Conservation (phyloP, 2,888 invertebrate genomes). For the Drosophila ezoana region DNA sequence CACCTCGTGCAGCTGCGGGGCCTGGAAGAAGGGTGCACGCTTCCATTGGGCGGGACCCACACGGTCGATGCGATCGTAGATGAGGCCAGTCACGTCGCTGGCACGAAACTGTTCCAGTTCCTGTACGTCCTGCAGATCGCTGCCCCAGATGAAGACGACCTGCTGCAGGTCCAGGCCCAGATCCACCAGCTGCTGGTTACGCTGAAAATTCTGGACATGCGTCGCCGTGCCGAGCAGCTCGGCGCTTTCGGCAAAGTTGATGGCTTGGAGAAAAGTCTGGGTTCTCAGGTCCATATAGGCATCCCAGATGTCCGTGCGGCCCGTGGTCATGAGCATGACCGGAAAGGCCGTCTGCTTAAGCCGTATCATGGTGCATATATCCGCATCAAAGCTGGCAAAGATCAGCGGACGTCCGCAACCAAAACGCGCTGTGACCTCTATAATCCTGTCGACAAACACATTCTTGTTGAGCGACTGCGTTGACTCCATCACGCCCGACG, state of each 20-base stretch:
- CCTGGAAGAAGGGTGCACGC: slow-evolving; percentile 71
- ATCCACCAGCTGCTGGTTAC: slow-evolving; percentile 87
- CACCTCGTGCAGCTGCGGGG: slow-evolving; percentile 65
- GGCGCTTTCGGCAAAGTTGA: slow-evolving; percentile 91
- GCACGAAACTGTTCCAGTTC: slow-evolving; percentile 93
- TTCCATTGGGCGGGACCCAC: slow-evolving; percentile 71
- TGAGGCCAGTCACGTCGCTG: slow-evolving; percentile 95
- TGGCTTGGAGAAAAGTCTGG: slow-evolving; percentile 91
- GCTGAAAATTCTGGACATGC: slow-evolving; percentile 94
- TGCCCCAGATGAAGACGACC: slow-evolving; percentile 98
- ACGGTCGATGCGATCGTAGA: slow-evolving; percentile 94
- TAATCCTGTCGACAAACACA: slow-evolving; percentile 92
- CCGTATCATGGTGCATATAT: slow-evolving; percentile 96
- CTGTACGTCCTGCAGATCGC: slow-evolving; percentile 93
- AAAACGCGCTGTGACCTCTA: slow-evolving; percentile 91
- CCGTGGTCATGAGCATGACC: slow-evolving; percentile 91
- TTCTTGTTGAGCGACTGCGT: slow-evolving; percentile 94
- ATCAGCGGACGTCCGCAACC: slow-evolving; percentile 93
- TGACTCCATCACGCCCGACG: slow-evolving; percentile 93
- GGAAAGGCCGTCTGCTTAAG: slow-evolving; percentile 98
- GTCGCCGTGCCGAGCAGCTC: slow-evolving; percentile 95
- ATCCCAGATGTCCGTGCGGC: slow-evolving; percentile 83
- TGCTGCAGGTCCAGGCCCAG: slow-evolving; percentile 91
- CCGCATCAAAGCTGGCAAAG: slow-evolving; percentile 97
- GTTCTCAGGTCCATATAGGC: slow-evolving; percentile 94